Base-by-base conservation (phyloP, 2,797 vertebrate genomes). In the Notolepis coatsorum region DNA sequence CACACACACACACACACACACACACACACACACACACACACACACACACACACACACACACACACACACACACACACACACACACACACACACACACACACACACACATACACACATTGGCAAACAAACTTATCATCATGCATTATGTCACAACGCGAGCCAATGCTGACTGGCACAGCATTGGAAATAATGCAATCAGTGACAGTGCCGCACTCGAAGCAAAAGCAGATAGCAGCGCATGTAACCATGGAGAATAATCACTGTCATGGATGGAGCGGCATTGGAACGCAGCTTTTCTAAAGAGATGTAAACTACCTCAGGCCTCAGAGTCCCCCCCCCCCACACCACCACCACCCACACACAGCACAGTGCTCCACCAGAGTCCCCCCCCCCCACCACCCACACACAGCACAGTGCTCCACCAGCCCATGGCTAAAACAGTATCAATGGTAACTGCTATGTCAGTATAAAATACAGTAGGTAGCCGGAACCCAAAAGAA, bases 261-360 rank as follows among this genome's bases (percentile, higher is more conserved):
- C 31, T 68, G 38, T 63, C 24, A 73, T 54, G 27, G 13, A 64
- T 47, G 63, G 52, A 61, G 33, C n/a, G n/a, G n/a, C 56, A 54
- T 15, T n/a, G 17, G 47, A 73, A 45, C 45, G 37, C 23, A 50
- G 61, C 39, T 70, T 67, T 43, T 66, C 33, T 28, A 38, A 67
- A 68, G 23, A 64, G 58, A 81, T 31, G 61, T 61, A 69, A 76
- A 70, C 55, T 75, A 55, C 55, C 53, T 71, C 37, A 42, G 65
- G 57, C 53, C 50, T 58, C 18, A 49, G 5, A 15, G 10, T 53
- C 35, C 59, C 33, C 15, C 9, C 28, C 30, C 15, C 30, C n/a
- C n/a, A n/a, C n/a, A n/a, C n/a, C n/a, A n/a, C n/a, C n/a, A n/a
- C n/a, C n/a, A n/a, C n/a, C n/a, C n/a, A n/a, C n/a, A n/a, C 54